Evolutionary conservation across 2,113 vertebrate genomes (phyloP).

Genomic region (Alectura lathami): DNA sequence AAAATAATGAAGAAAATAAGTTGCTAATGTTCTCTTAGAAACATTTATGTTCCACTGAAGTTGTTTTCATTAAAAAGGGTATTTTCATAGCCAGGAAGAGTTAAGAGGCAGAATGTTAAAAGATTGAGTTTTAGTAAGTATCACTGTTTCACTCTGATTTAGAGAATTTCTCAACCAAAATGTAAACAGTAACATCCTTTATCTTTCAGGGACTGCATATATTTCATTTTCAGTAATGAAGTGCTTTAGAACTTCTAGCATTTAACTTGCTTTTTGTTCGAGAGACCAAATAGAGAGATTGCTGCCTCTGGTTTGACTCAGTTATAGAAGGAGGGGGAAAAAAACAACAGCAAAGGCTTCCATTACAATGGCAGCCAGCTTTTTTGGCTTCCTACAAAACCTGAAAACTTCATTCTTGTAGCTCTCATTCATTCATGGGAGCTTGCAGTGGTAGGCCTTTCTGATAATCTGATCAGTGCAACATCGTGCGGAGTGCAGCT

Average conservation of each 20-base stretch:
- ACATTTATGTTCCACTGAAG: not conserved
- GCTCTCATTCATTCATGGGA: not conserved
- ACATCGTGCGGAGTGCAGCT: not conserved
- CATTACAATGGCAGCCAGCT: not conserved
- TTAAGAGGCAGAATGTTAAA: not conserved
- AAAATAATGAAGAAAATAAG: slow-evolving; percentile 49
- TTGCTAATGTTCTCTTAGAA: slow-evolving; percentile 19
- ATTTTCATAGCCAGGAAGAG: not conserved
- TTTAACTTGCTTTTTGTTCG: not conserved
- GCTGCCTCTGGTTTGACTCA: not conserved
- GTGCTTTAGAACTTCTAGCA: not conserved
- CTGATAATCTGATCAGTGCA: not conserved
- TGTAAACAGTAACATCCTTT: not conserved
- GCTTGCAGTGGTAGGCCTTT: not conserved
- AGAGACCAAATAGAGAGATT: not conserved
- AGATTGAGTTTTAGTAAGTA: not conserved
- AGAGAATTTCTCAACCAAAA: not conserved
- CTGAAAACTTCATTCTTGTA: not conserved
- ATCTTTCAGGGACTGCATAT: not conserved
- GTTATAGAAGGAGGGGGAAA: not conserved
- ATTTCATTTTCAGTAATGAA: not conserved
- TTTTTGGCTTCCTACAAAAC: not conserved
- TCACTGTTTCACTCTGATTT: not conserved
- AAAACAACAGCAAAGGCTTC: not conserved
- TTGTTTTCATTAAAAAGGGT: not conserved